Base-by-base conservation (phyloP, 1,140 invertebrate species). In the Caenorhabditis tropicalis region DNA sequence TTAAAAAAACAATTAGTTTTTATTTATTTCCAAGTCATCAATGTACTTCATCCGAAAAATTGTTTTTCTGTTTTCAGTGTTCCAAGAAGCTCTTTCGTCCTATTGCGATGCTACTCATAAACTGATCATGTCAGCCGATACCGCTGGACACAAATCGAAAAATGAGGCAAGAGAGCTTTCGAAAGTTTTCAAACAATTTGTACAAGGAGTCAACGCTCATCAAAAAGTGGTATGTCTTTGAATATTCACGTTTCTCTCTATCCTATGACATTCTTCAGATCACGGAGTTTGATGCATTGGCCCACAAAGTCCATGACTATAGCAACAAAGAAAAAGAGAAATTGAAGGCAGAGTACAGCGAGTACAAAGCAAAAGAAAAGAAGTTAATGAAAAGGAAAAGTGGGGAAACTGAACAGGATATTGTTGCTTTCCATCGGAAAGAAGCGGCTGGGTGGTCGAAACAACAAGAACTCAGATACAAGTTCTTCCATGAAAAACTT, bases 401-500 rank as follows among this genome's bases (percentile, higher is more conserved):
- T 70, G 56, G 56, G 7, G 48, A 82, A 60, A 82, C 56, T 9
- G 36, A 74, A 19, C 7, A 10, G 9, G 82, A 82, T 33, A 60
- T 82, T 58, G 31, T 29, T 29, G 56, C 36, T 0, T 82, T 70
- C 46, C 48, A 82, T 46, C 36, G 53, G n/a, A 70, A 46, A 29
- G 29, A 46, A 74, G 82, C 56, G 10, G 36, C 46, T 16, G 21
- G 29, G 1, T 82, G 56, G 36, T 19, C 60, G 9, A 58, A 46
- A 33, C 82, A 82, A 39, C 82, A 82, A 27, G 82, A 82, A 74
- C 7, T 82, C 24, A 51, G 82, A 43, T 82, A 82, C 82, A 82
- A 82, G 21, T 82, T 70, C 29, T 82, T 82, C 60, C 24, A 65
- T 46, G 82, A 82, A 15, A 82, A 82, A 24, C 82, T 65, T 21